Conservation (phyloP, 2,888 invertebrate genomes). For the Scotopteryx bipunctaria region DNA sequence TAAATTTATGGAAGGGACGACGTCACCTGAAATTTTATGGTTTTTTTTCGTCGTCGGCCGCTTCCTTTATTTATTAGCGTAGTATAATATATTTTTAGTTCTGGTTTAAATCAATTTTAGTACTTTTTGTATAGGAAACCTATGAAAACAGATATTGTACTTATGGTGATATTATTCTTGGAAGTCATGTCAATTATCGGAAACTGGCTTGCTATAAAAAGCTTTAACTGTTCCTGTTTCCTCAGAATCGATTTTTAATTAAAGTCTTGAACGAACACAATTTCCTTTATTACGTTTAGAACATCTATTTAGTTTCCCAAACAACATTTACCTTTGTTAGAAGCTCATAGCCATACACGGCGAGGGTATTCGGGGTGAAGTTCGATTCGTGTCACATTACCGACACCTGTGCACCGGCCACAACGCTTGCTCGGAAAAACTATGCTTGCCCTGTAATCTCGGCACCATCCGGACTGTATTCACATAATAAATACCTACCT, state of each 20-base stretch:
- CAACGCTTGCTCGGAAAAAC: conserved; percentile 60
- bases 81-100: conserved; percentile 13
- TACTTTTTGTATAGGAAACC: no score
- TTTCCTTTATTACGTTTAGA: conserved; percentile 7
- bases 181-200: not conserved
- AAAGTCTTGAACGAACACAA: conserved; percentile 8
- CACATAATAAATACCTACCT: conserved; percentile 75
- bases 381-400: conserved; percentile 71
- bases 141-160: no score
- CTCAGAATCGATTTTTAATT: conserved; percentile 2
- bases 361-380: conserved; percentile 54
- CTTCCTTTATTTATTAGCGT: conserved; percentile 62
- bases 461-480: conserved; percentile 67
- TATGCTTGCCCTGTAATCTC: conserved; percentile 65
- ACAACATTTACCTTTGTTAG: conserved; percentile 32
- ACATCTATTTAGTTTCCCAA: conserved; percentile 12
- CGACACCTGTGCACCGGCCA: conserved; percentile 70
- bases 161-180: no score
- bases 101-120: no score
- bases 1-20: conserved; percentile 79
- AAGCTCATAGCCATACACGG: conserved; percentile 41
- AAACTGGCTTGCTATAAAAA: not conserved
- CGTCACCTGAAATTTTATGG: conserved; percentile 80
- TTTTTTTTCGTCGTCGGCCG: conserved; percentile 65
- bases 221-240: not conserved